A percentile compares a stretch with the other conserved stretches of the same genome.
Evolutionary conservation across 2,113 vertebrate species (phyloP).

Genomic region (Notechis scutatus): DNA sequence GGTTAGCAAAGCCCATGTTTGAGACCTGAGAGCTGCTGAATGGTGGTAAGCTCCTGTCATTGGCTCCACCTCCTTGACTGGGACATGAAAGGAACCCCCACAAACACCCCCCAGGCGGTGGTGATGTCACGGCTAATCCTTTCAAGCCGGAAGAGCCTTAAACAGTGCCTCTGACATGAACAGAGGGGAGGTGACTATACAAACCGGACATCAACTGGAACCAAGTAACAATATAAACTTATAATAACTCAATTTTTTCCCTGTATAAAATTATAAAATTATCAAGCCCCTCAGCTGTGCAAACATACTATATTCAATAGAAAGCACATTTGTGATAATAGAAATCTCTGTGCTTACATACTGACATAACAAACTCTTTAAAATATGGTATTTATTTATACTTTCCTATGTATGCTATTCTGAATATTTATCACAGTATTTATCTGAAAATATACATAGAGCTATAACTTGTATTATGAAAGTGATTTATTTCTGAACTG

Average conservation of each 20-base stretch:
- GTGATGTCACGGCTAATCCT: no score
- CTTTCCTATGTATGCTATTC: background rate
- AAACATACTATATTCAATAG: conserved; percentile 11
- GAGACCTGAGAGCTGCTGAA: no score
- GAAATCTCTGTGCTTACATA: conserved; percentile 8
- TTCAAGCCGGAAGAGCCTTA: no score
- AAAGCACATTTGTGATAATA: background rate
- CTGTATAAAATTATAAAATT: conserved; percentile 26
- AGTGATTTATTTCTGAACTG: background rate
- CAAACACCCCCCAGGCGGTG: no score
- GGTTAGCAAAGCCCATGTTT: background rate
- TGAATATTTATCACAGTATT: background rate
- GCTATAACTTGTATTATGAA: background rate
- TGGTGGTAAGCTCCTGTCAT: no score
- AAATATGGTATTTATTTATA: background rate
- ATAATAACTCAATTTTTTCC: background rate
- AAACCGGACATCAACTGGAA: background rate
- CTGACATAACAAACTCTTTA: background rate
- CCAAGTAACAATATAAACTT: background rate
- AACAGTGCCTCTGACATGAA: no score
- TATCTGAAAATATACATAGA: background rate
- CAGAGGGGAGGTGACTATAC: no score
- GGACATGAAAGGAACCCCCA: no score
- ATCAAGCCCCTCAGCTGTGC: background rate
- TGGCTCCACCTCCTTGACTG: no score